Conservation (phyloP, 2,888 invertebrate genomes). For the Drosophila prostipennis region DNA sequence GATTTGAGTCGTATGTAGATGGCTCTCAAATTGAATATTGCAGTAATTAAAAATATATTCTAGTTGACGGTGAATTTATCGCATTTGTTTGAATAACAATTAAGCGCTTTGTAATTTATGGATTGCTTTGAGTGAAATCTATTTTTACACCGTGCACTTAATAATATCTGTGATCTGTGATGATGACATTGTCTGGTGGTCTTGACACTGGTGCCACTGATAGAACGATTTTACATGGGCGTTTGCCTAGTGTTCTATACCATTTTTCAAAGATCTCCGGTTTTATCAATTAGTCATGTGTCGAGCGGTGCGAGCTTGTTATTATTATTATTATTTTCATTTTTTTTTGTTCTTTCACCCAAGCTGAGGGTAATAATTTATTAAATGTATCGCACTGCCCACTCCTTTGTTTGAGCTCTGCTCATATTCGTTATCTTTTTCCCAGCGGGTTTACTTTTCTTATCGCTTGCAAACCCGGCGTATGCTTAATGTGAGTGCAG, state of each 20-base stretch:
- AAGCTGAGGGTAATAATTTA: slow-evolving; percentile 15
- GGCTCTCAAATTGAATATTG: slow-evolving; percentile 16
- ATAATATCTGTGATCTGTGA: slow-evolving; percentile 9
- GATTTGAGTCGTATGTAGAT: slow-evolving; percentile 22
- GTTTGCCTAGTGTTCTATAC: not conserved
- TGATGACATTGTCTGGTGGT: slow-evolving; percentile 36
- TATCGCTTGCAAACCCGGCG: slow-evolving; percentile 24
- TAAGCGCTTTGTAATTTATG: slow-evolving; percentile 31
- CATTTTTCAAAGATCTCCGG: slow-evolving; percentile 9
- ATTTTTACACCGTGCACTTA: slow-evolving; percentile 23
- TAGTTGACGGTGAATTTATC: slow-evolving; percentile 10
- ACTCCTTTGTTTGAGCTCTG: slow-evolving; percentile 55
- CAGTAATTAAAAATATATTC: slow-evolving; percentile 30
- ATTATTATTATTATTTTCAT: not conserved
- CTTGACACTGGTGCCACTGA: slow-evolving; percentile 17
- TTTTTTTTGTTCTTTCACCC: not conserved
- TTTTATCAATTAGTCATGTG: slow-evolving; percentile 57
- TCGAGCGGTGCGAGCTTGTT: slow-evolving; percentile 29
- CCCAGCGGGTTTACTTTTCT: slow-evolving; percentile 15
- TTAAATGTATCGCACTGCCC: slow-evolving; percentile 35
- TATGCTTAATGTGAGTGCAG: slow-evolving; percentile 25
- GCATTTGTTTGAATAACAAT: slow-evolving; percentile 32
- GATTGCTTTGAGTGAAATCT: slow-evolving; percentile 18
- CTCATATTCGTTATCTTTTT: slow-evolving; percentile 37
- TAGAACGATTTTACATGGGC: slow-evolving; percentile 17